phyloP scores from a whole-genome alignment of 2,888 invertebrate species.

The Cephonodes hylas region DNA sequence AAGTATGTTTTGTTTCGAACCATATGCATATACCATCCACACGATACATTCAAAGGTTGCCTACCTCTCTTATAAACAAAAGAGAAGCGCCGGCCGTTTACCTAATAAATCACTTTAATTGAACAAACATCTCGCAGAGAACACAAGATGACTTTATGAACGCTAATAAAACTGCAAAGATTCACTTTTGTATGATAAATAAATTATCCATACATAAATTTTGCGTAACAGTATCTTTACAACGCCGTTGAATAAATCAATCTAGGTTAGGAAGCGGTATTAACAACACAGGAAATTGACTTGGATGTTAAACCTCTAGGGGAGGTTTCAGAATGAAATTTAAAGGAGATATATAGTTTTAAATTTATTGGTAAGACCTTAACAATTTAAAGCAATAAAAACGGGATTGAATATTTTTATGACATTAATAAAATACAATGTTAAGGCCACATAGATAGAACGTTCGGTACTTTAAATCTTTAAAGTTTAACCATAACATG shows the following conservation, averaged over 20 bases:
- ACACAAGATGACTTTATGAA: background rate
- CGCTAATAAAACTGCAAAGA: constrained; percentile 6
- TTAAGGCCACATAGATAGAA: no score
- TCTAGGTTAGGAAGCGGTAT: background rate
- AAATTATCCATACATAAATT: background rate
- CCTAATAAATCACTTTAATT: constrained; percentile 7
- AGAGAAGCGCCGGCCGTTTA: background rate
- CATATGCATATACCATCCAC: no score
- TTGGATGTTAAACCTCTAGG: background rate
- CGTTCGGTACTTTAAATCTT: no score
- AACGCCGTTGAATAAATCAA: background rate
- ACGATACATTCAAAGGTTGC: background rate
- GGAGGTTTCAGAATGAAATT: no score
- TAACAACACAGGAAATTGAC: background rate
- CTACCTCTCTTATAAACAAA: background rate
- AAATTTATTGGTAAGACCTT: no score
- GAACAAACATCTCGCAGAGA: background rate
- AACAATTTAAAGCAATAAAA: no score
- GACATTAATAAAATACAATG: no score
- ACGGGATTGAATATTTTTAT: no score
- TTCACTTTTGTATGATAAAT: background rate
- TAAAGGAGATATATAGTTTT: no score
- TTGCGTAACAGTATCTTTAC: background rate
- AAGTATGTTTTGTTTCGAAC: no score
- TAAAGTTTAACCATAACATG: no score